phyloP scores from a whole-genome alignment of 2,888 invertebrate species.

The Chrysomela aeneicollis region DNA sequence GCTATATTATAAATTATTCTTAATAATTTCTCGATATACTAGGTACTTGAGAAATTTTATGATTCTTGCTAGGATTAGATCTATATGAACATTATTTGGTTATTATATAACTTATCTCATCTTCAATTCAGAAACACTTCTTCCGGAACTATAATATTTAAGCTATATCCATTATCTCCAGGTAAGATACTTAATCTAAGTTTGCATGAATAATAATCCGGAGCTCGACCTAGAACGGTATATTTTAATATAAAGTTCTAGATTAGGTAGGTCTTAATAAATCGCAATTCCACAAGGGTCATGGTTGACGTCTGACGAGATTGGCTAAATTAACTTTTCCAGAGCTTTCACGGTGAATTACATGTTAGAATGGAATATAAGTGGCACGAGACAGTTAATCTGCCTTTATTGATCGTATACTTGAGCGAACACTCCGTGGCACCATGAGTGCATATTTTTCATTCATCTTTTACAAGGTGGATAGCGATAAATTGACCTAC shows the following conservation, averaged over 20 bases:
- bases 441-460: background rate
- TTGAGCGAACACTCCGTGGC: background rate
- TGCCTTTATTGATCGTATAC: background rate
- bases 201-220: conserved; percentile 23
- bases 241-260: conserved; percentile 23
- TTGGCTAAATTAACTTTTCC: conserved; percentile 25
- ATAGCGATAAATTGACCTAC: too few species aligned
- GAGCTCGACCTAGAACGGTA: conserved; percentile 4
- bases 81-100: too few species aligned
- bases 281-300: conserved; percentile 17
- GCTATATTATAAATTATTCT: too few species aligned
- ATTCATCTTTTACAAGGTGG: too few species aligned
- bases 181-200: conserved; percentile 22
- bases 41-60: too few species aligned
- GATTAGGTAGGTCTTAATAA: conserved; percentile 22
- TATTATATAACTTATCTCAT: too few species aligned
- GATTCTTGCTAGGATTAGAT: too few species aligned
- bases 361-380: background rate
- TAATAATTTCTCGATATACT: too few species aligned
- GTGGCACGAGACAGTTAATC: background rate
- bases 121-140: too few species aligned
- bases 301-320: conserved; percentile 23
- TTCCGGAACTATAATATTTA: background rate
- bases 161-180: conserved; percentile 20
- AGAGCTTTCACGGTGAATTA: conserved; percentile 20